phyloP scores from a whole-genome alignment of 2,888 invertebrate genomes.

The Hypselothyrea guttata region DNA sequence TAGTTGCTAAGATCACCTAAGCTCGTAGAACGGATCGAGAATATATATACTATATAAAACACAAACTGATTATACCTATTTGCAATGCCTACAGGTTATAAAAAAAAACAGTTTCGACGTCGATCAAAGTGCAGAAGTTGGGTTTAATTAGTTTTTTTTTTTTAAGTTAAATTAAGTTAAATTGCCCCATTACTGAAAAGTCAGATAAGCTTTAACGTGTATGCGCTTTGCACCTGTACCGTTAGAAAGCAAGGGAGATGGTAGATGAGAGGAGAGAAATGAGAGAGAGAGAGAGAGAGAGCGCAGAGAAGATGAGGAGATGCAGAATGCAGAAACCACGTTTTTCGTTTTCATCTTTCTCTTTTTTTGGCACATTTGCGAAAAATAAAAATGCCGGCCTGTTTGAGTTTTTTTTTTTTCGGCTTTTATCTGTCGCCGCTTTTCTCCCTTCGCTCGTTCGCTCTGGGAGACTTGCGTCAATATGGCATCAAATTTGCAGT shows the following conservation, averaged over 20 bases:
- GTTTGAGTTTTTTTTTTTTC: conserved; percentile 41
- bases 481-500: conserved; percentile 2
- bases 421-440: conserved; percentile 15
- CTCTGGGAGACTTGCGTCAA: conserved; percentile 10
- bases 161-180: no score
- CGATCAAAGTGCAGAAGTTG: conserved; percentile 45
- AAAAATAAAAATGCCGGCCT: conserved; percentile 62
- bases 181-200: conserved; percentile 20
- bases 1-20: no score
- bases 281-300: no score
- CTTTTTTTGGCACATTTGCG: conserved; percentile 36
- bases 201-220: conserved; percentile 26
- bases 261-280: no score
- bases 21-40: no score
- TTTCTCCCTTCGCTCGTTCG: conserved; percentile 7
- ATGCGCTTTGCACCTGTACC: conserved; percentile 27
- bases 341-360: conserved; percentile 39
- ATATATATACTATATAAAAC: no score
- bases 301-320: no score
- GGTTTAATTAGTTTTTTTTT: conserved; percentile 52
- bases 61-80: no score
- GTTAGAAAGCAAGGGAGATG: background rate
- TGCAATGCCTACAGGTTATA: no score
- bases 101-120: background rate
- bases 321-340: conserved; percentile 42